A percentile compares a stretch with the other conserved stretches of the same genome.
Evolutionary conservation across 2,113 vertebrate genomes (phyloP).

Genomic region (Carassius gibelio): DNA sequence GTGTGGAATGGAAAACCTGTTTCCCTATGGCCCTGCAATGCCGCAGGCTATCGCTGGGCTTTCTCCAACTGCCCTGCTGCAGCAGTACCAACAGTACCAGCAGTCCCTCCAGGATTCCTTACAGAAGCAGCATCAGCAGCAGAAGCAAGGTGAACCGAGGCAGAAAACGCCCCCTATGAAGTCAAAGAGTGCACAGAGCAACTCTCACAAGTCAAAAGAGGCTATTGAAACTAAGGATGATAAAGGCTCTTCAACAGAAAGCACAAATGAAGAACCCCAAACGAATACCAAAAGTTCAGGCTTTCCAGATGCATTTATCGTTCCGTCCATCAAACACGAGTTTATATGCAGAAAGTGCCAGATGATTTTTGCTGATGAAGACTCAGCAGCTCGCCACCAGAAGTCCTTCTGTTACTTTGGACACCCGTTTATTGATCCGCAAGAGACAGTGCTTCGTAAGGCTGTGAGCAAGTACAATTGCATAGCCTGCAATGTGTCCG

Average conservation of each 20-base stretch:
- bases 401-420: conserved; percentile 99
- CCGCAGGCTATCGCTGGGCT: conserved; percentile 94
- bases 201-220: conserved; percentile 86
- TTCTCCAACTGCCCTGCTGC: conserved; percentile 88
- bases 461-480: conserved; percentile 99
- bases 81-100: conserved; percentile 99
- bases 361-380: conserved; percentile 99
- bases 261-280: conserved; percentile 98
- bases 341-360: conserved; percentile 99
- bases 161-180: conserved; percentile 82
- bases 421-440: conserved; percentile 97
- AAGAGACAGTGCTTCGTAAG: conserved; percentile 99
- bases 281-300: conserved; percentile 94
- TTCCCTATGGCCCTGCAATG: conserved; percentile 92
- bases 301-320: conserved; percentile 97
- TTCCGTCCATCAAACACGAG: conserved; percentile 99
- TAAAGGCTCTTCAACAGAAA: conserved; percentile 95
- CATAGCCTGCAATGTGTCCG: conserved; percentile 98
- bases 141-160: conserved; percentile 46
- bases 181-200: conserved; percentile 83
- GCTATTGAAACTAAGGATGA: conserved; percentile 87
- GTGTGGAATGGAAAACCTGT: conserved; percentile 95
- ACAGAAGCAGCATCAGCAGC: conserved; percentile 91
- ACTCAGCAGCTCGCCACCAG: conserved; percentile 96
- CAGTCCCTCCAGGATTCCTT: conserved; percentile 96